Evolutionary conservation across 92 coral and sea anemone species (phyloP).

Genomic region (Epizoanthus fatuus): DNA sequence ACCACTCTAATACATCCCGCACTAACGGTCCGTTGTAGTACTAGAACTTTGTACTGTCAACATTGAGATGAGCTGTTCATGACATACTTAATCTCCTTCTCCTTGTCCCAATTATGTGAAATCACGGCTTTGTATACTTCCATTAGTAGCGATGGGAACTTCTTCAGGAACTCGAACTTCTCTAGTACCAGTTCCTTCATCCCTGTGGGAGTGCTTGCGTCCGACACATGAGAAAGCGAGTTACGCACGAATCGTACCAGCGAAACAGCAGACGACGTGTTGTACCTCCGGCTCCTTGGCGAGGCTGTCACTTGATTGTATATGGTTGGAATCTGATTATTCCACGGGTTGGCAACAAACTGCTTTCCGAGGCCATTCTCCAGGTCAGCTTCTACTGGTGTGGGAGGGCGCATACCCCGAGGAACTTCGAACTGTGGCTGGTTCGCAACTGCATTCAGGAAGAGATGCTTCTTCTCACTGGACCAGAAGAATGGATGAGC

Average conservation of each 20-base stretch:
- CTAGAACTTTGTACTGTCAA: too few species aligned
- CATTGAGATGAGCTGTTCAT: neutral
- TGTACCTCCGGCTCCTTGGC: neutral
- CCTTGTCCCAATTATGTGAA: too few species aligned
- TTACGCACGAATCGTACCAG: conserved; percentile 15
- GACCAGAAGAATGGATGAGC: neutral
- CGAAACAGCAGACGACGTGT: neutral
- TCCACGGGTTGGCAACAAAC: neutral
- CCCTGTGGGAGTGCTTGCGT: neutral
- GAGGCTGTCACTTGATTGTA: conserved; percentile 6
- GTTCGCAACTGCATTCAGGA: conserved; percentile 23
- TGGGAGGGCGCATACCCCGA: neutral
- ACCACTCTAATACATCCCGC: too few species aligned
- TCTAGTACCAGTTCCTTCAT: neutral
- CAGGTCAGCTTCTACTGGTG: neutral
- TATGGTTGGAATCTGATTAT: neutral
- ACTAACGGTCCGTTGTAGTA: too few species aligned
- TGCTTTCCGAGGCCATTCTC: conserved; percentile 11
- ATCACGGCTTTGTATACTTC: neutral
- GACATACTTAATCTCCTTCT: neutral
- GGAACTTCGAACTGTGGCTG: neutral
- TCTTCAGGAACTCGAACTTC: neutral
- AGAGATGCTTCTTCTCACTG: conserved; percentile 1
- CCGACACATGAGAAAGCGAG: neutral
- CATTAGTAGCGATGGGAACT: neutral